Conservation (phyloP, 23 tunicate genomes). For the Trididemnum nubilum region DNA sequence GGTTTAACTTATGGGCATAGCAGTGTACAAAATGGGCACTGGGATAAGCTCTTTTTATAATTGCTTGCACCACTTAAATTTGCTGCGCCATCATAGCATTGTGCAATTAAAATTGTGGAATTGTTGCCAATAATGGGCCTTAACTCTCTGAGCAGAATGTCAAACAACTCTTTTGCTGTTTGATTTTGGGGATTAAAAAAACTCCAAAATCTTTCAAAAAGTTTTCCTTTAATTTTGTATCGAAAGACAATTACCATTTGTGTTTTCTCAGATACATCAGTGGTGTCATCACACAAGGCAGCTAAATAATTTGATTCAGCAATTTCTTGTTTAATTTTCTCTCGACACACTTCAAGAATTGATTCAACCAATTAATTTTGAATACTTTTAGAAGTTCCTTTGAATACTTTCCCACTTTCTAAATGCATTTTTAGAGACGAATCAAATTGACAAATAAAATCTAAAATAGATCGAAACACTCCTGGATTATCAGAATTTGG, state of each 20-base stretch:
- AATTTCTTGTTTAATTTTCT: not conserved
- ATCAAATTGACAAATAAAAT: slow-evolving; percentile 11
- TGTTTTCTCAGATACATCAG: not conserved
- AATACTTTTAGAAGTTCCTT: slow-evolving; percentile 5
- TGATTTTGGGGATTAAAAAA: slow-evolving; percentile 13
- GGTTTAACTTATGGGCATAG: not conserved
- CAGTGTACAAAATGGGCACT: slow-evolving; percentile 11
- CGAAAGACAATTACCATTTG: slow-evolving; percentile 13
- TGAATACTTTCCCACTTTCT: not conserved
- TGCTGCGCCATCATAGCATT: slow-evolving; percentile 19
- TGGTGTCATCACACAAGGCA: not conserved
- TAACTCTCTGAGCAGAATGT: not conserved
- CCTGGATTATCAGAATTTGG: not conserved
- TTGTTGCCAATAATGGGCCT: not conserved
- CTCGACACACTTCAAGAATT: not conserved
- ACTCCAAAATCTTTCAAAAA: slow-evolving; percentile 19
- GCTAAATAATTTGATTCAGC: not conserved
- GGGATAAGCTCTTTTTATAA: not conserved
- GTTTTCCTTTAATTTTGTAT: not conserved
- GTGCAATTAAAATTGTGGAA: not conserved
- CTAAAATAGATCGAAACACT: not conserved
- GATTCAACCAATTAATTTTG: not conserved
- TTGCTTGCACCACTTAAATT: not conserved
- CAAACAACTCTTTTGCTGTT: not conserved
- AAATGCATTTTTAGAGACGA: not conserved